A percentile compares a stretch with the other conserved stretches of the same genome.
Evolutionary conservation across 2,113 vertebrate genomes (phyloP).

Genomic region (Hyla sarda): DNA sequence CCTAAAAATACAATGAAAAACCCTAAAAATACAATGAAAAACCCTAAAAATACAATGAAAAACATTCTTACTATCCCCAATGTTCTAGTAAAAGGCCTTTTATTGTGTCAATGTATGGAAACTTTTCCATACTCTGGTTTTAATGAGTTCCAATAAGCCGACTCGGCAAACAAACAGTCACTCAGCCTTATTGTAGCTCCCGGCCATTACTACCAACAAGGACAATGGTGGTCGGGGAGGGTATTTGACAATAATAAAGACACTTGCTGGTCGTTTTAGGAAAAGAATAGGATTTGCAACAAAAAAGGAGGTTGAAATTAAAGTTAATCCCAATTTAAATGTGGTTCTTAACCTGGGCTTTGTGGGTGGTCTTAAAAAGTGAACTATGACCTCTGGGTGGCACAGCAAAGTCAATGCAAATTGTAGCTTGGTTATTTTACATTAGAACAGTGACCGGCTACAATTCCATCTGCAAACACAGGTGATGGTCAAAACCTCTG

Average conservation of each 20-base stretch:
- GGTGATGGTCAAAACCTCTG: background rate
- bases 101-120: background rate
- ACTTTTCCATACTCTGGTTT: background rate
- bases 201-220: too few relatives aligned
- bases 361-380: conserved; percentile 28
- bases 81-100: too few relatives aligned
- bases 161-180: background rate
- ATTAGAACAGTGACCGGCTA: background rate
- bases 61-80: too few relatives aligned
- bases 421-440: background rate
- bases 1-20: too few relatives aligned
- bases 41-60: too few relatives aligned
- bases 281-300: conserved; percentile 14
- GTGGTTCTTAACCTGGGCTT: background rate
- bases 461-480: background rate
- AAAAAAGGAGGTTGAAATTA: background rate
- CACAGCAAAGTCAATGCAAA: background rate
- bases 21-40: too few relatives aligned
- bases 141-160: background rate
- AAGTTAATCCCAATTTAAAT: conserved; percentile 33
- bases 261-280: background rate
- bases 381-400: background rate
- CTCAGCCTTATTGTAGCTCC: background rate
- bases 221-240: background rate
- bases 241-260: conserved; percentile 5